Evolutionary conservation across 2,888 invertebrate genomes (phyloP), one percentile per base, ranked within the genome.

Genomic region (Platycnemis pennipes): DNA sequence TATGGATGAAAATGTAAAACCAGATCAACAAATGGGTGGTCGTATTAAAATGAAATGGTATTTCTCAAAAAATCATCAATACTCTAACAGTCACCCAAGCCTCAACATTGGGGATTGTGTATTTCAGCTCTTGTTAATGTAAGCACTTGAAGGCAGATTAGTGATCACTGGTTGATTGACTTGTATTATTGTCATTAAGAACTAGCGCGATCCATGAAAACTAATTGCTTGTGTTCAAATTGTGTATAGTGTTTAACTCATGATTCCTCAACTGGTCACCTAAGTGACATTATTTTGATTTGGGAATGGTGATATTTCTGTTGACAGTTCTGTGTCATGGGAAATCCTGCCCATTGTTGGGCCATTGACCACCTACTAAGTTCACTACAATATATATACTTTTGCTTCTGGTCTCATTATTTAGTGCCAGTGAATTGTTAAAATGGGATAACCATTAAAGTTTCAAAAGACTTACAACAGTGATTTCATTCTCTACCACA

Each of bases 361-460:
- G 91, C 91, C 63, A 63, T 77, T 91, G 91, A 91, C 63, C 42
- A 63, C 91, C 26, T 56, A 69, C 44, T 91, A 91, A 63, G 44
- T 91, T 69, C 45, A 69, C 91, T 69, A 69, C 63, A 31, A 69
- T 63, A 63, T 91, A 91, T 91, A 91, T 63, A 44, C 44, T 46
- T 89, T 69, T 91, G 91, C 91, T 91, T 91, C 91, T 91, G 91
- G 91, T 63, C 69, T 91, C 91, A 91, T 91, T 45, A 63, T 45
- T 91, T 91, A 91, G 91, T 91, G 91, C 91, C 91, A 91, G 91
- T 91, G 91, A 91, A 63, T 91, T 91, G 91, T 91, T 91, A 91
- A 89, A 63, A 69, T 91, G 91, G 91, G 91, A 56, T 91, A 69
- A 91, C 91, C 91, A 91, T 91, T 91, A 91, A 91, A 91, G 91